Base-by-base conservation (phyloP, 37 sponge, comb jelly and placozoan genomes). In the Amphimedon queenslandica region DNA sequence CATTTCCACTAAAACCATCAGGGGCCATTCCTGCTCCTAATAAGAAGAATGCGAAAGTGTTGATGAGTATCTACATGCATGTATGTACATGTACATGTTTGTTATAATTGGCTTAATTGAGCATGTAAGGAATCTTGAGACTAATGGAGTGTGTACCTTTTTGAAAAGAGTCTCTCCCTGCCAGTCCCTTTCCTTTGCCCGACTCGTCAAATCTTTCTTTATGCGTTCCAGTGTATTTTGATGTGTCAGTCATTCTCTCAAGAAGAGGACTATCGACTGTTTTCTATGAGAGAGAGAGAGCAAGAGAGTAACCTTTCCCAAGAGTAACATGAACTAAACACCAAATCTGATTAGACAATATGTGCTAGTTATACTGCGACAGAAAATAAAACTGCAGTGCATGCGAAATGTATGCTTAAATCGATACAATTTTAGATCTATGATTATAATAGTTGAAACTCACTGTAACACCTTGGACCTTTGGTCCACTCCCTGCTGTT, bases 161-260 rank as follows among this genome's bases (percentile, higher is more conserved):
- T 30, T 67, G 41, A 37, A 56, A 39, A 8, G 77, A 74, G 71
- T 95, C 88, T 37, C 96, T 42, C 39, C 96, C 96, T 42, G 76
- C 96, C 29, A 95, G 53, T 3, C 96, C 96, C 29, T 64, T 79
- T 36, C 96, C 96, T 66, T 95, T 95, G 2, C 96, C 96, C 31
- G 64, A 65, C 36, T 87, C 92, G 33, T 90, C 92, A 80, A 95
- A 95, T 38, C 96, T 66, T 53, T 71, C 51, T 76, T 95, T 95
- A 76, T 95, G 96, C 25, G 78, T 31, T 3, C 96, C 96, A 33
- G 96, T 95, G 83, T 95, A 95, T 42, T 79, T 83, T 43, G 80
- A 60, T 10, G 96, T 87, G 71, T 95, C 96, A 16, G 96, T 95
- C 78, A 95, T 82, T 20, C 96, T 71, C 4, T 34, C 76, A 29